Evolutionary conservation across 2,113 vertebrate species (phyloP), one percentile per base, ranked within the genome.

Genomic region (Rana temporaria): DNA sequence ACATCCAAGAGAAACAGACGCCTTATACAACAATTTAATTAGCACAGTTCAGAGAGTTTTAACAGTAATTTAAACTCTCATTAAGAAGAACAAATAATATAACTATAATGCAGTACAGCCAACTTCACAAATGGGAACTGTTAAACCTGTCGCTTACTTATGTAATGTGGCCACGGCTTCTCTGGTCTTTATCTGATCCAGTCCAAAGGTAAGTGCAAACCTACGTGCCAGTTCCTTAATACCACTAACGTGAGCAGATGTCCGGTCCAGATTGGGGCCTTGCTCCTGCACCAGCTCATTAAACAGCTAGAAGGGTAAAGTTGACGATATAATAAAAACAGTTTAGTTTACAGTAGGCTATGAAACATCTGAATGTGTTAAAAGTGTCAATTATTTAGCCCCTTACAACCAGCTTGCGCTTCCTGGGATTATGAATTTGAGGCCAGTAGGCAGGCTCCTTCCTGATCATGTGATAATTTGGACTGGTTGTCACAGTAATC

Each of bases 151-250:
- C 42, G 92, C 96, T 95, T 90, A 99, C 98, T 99, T 99, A 94
- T 99, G 98, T 83, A 99, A 92, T 1, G 97, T 99, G 52, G 98
- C 98, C 63, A 99, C 98, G 8, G 98, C 98, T 90, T 99, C 98
- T 86, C 98, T 94, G 71, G 98, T 99, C 90, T 99, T 99, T 91
- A 99, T 99, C 90, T 99, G 98, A 89, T 99, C 97, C 92, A 99
- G 89, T 73, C 98, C 97, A 65, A 99, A 99, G 1, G 98, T 99
- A 87, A 99, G 97, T 72, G 98, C 97, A 66, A 99, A 99, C 24
- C 97, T 94, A 16, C 98, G 97, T 26, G 98, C 98, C 88, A 99
- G 88, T 85, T 99, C 98, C 88, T 99, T 99, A 88, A 99, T 99
- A 66, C 98, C 98, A 78, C 97, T 99, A 32, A 99, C 98, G 0